Evolutionary conservation across 2,113 vertebrate genomes (phyloP), one percentile per base, ranked within the genome.

Genomic region (Alosa alosa): DNA sequence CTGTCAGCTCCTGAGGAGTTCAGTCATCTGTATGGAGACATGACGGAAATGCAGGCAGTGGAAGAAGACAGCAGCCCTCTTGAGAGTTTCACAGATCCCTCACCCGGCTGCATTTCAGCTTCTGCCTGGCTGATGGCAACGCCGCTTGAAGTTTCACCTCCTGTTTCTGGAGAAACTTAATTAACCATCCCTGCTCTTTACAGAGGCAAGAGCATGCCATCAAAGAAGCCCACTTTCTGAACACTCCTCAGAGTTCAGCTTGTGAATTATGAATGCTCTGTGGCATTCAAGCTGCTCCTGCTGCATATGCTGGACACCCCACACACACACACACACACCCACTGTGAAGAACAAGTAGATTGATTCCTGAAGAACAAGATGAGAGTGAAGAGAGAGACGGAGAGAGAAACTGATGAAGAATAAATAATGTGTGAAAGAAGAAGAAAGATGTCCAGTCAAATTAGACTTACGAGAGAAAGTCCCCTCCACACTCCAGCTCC

Each of bases 181-280:
- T 78, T 78, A 78, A 78, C 36, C 72, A 15, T 78, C 72, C 72
- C 13, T 78, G 4, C 25, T 36, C 72, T 78, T 78, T 78, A 72
- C 72, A 55, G 36, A 45, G 64, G 0, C 50, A 87, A 68, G 84
- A 50, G 20, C 46, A 83, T 82, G 72, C 55, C 52, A 49, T 87
- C 82, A 84, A 90, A 87, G 82, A 87, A 83, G 88, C 81, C 78
- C 44, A 0, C 47, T 84, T 83, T 64, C 9, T 49, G 68, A 84
- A 84, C 64, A 81, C 85, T 87, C 86, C 84, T 90, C 91, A 90
- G 49, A 60, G 89, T 25, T 81, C 86, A 90, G 83, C 86, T 41
- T 91, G 88, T 93, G 91, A 93, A 93, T 93, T 90, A 92, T 91
- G 90, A 8, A 92, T 91, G 88, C 85, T 78, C 46, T 81, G 36